phyloP scores from a whole-genome alignment of 1,140 invertebrate species.

The Myzus persicae region DNA sequence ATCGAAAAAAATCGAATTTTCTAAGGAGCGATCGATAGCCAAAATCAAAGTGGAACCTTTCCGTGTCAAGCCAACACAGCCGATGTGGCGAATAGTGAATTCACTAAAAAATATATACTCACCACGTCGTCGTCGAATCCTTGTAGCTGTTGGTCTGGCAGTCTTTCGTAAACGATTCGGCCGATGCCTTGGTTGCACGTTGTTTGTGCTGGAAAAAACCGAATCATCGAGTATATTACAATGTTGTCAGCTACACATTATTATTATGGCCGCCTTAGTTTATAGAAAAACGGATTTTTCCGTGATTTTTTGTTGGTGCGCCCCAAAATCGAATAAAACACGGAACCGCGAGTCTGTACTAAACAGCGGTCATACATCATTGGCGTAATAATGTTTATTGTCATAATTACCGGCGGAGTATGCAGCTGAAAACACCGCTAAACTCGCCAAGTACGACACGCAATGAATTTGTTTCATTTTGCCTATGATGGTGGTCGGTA shows the following conservation, averaged over 20 bases:
- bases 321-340: not conserved
- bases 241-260: not conserved
- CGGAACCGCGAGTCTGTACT: not conserved
- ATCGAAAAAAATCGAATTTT: too few relatives aligned
- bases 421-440: not conserved
- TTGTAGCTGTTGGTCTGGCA: conserved; percentile 87
- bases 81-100: not conserved
- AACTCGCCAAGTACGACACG: not conserved
- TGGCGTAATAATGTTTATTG: too few relatives aligned
- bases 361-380: not conserved
- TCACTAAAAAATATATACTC: conserved; percentile 63
- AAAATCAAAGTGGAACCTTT: not conserved
- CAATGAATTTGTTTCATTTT: not conserved
- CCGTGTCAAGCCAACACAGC: not conserved
- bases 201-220: conserved; percentile 75
- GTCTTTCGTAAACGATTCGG: conserved; percentile 84
- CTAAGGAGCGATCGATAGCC: too few relatives aligned
- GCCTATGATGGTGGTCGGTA: not conserved
- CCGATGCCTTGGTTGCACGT: conserved; percentile 88
- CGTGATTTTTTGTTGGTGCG: not conserved
- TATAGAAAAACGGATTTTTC: not conserved
- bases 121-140: conserved; percentile 88
- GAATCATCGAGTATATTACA: not conserved
- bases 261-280: not conserved
- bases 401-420: not conserved